Evolutionary conservation across 2,797 vertebrate genomes (phyloP), one percentile per base, ranked within the genome.

Genomic region (Catamblyrhynchus diadema): DNA sequence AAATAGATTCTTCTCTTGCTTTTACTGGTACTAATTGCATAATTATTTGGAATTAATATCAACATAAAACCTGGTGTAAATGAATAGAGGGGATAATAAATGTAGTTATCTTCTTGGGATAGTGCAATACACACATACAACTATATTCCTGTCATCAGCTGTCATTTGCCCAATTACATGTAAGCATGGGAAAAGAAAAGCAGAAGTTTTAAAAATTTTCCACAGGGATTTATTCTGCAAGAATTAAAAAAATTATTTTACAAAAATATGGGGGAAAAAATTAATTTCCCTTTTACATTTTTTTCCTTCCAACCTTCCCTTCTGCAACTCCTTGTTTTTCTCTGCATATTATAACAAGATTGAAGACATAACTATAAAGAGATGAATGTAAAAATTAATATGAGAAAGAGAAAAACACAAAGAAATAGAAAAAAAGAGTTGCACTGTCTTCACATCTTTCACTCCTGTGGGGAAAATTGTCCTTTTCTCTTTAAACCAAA

Each of bases 21-120:
- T 93, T 83, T 78, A 22, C 15, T 35, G 11, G 35, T 60, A 75
- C 77, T 84, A 88, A 94, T 82, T 92, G 45, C n/a, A 48, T 81
- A 91, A 88, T 84, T 95, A 91, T 91, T 90, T 93, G 87, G 51
- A 93, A 81, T 73, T 84, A 86, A 35, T 88, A 90, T 86, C 59
- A 86, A 53, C 41, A 88, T 45, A 86, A 93, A 93, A 94, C 47
- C 16, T 33, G 14, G 22, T 73, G 22, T 37, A 87, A 93, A 84
- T 77, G 2, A 74, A 61, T 39, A 88, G 69, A 74, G 81, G 61
- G 50, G 42, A 54, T 24, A 89, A 92, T 71, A 75, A 86, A 91
- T 42, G 11, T 11, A 71, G 57, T 32, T 88, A 72, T 8, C 33
- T 54, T 10, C 39, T 39, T 53, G 15, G 19, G 30, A 35, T 9